A percentile compares a stretch with the other conserved stretches of the same genome.
Conservation (phyloP, 2,888 invertebrate genomes). For the Clepsis dumicolana region DNA sequence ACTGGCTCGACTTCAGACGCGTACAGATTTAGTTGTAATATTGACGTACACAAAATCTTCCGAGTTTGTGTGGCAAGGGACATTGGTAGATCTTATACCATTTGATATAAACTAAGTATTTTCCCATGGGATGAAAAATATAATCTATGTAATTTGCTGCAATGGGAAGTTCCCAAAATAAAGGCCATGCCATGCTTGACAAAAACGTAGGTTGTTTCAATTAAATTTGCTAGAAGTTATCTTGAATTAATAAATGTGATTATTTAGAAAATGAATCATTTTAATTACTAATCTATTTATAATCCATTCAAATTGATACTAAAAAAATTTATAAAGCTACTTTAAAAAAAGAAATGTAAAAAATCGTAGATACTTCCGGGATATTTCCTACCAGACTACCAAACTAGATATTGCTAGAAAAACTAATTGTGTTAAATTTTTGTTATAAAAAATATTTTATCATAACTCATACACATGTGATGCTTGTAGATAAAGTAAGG, state of each 20-base stretch:
- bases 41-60: not conserved
- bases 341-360: not conserved
- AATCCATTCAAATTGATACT: not conserved
- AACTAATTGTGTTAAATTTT: not conserved
- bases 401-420: not conserved
- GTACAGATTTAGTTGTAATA: not conserved
- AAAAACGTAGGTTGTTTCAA: not conserved
- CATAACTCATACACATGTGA: not conserved
- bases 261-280: not conserved
- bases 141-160: not conserved
- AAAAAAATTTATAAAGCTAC: not conserved
- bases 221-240: not conserved
- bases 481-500: not conserved
- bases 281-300: not conserved
- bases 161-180: not conserved
- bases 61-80: not conserved
- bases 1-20: no score
- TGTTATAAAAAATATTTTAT: not conserved
- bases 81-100: not conserved
- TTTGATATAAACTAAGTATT: not conserved
- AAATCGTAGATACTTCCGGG: not conserved
- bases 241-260: slow-evolving; percentile 8
- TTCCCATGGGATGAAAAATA: slow-evolving; percentile 1
- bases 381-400: not conserved
- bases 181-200: not conserved